These are phyloP conservation scores for Gasterosteus nipponicus DNA, from an alignment of 2,113 vertebrate species.

Conservation along the genomic window DNA sequence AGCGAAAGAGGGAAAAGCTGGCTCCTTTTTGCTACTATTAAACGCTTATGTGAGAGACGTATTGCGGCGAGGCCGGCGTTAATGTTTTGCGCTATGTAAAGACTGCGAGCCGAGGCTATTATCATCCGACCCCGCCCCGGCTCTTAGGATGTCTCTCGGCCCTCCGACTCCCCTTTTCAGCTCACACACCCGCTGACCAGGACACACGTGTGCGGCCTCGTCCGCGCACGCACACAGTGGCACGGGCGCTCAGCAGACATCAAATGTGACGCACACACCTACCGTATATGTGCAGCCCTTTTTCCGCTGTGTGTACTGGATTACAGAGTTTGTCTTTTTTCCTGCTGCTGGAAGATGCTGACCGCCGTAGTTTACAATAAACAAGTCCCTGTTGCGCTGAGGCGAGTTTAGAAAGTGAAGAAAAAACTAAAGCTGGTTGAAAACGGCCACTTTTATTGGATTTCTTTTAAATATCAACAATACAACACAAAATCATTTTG, in stretches of 20 bases:
- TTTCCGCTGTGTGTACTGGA: not conserved
- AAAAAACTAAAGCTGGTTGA: not conserved
- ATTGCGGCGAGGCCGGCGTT: conserved; percentile 44
- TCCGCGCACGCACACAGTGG: not conserved
- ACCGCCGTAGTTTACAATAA: conserved; percentile 39
- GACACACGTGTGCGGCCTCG: not conserved
- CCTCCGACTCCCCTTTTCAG: conserved; percentile 4
- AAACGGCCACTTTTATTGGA: not conserved
- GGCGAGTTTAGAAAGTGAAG: conserved; percentile 2
- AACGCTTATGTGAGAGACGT: conserved; percentile 38
- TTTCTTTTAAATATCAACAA: not conserved
- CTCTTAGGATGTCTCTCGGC: conserved; percentile 54
- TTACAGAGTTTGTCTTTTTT: too few relatives aligned
- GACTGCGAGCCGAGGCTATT: conserved; percentile 63
- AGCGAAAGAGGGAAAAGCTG: conserved; percentile 23
- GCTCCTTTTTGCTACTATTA: conserved; percentile 26
- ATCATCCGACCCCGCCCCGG: conserved; percentile 44
- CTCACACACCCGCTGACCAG: conserved; percentile 24
- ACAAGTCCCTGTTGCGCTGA: conserved; percentile 30
- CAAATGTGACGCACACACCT: conserved; percentile 11
- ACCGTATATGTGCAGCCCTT: conserved; percentile 1
- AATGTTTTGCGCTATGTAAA: conserved; percentile 65
- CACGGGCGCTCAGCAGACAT: not conserved
- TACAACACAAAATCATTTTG: not conserved
- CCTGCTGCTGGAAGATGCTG: conserved; percentile 32